Conservation (phyloP, 2,113 vertebrate species). For the Gymnarchus niloticus region DNA sequence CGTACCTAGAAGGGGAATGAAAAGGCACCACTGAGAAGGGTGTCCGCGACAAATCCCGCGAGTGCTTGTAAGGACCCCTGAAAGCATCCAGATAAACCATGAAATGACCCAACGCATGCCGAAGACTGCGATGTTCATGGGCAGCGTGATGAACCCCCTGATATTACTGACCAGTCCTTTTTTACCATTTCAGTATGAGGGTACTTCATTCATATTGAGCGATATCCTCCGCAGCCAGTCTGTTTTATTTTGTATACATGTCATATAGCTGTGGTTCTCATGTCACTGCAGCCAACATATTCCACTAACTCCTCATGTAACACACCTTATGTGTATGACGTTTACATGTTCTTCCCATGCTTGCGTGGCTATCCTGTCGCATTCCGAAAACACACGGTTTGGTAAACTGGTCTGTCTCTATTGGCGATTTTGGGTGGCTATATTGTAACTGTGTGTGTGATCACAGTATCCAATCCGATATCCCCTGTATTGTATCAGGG, state of each 20-base stretch:
- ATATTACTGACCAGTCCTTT: neutral
- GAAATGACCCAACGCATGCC: neutral
- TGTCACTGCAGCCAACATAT: too few species aligned
- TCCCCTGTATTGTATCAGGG: too few species aligned
- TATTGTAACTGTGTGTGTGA: neutral
- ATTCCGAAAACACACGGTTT: neutral
- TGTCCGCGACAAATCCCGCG: neutral
- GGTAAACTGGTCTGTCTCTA: neutral
- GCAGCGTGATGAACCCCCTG: neutral
- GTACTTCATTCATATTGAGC: neutral
- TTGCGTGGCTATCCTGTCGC: neutral
- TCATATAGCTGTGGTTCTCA: neutral
- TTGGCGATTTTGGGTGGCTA: neutral
- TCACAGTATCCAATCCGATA: too few species aligned
- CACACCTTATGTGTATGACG: neutral
- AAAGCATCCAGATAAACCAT: neutral
- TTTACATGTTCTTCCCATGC: neutral
- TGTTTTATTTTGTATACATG: neutral
- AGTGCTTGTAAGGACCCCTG: neutral
- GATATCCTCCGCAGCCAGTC: neutral
- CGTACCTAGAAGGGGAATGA: slow-evolving; percentile 68
- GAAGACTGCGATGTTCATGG: too few species aligned
- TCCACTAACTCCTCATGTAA: too few species aligned
- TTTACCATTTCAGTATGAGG: neutral
- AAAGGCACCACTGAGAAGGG: neutral